Evolutionary conservation across 2,888 invertebrate genomes (phyloP), one percentile per base, ranked within the genome.

Genomic region (Drosophila yooni): DNA sequence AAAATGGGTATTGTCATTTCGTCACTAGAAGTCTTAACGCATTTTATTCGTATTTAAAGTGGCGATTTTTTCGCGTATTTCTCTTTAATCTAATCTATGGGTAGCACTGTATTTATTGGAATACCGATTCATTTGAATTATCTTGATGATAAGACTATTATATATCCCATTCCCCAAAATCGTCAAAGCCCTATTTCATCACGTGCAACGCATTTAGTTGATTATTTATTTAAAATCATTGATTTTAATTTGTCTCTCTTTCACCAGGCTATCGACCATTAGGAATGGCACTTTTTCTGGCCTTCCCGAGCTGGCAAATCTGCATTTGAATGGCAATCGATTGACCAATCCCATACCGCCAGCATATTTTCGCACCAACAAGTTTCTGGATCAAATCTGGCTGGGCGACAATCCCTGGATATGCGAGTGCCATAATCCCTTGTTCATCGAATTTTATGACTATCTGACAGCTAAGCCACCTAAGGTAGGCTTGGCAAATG

Each of bases 391-490:
- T 70, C 93, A 94, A 62, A 91, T 97, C n/a, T 94, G 94, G 88
- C 90, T 97, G 53, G 94, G 94, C 21, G 96, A 96, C 84, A 97
- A 97, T 91, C 95, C 96, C 78, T 97, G 97, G 97, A 94, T 95
- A 70, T 97, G 97, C 90, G 95, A 96, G 74, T 97, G 97, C 84
- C 81, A 91, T n/a, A 94, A 95, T 74, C 80, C 84, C 0, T 94
- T 95, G 29, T 94, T 97, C 91, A 94, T 94, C 63, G 94, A 94
- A 13, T 95, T 96, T 85, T 96, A 95, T 80, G 94, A 94, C 70
- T 96, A 93, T 89, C 88, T 96, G 18, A 95, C 94, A 2, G 91
- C 94, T 25, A 94, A 94, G 71, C 95, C 95, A 2, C 93, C 93
- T 31, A 95, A 92, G 87, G 92, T 93, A 65, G 10, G 56, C 33